These are phyloP conservation scores for Nixonia krombeini DNA, from an alignment of 1,140 invertebrate genomes.

Conservation along the genomic window DNA sequence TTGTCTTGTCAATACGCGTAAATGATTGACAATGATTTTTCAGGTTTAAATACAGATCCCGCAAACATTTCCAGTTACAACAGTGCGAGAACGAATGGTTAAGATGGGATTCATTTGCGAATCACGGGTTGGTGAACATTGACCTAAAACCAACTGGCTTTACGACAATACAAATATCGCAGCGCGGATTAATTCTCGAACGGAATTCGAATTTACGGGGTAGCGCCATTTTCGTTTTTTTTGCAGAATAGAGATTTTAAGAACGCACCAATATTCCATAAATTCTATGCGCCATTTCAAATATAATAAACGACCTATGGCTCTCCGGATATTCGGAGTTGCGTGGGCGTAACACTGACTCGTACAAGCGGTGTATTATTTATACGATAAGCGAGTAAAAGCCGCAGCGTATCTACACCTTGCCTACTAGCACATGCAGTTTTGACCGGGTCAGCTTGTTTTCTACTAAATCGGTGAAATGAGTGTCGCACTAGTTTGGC, in stretches of 20 bases:
- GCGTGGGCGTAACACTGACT: not conserved
- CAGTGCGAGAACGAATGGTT: too few relatives aligned
- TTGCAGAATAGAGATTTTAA: not conserved
- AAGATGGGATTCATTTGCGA: too few relatives aligned
- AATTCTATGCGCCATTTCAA: not conserved
- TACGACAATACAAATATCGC: too few relatives aligned
- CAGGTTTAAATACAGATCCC: too few relatives aligned
- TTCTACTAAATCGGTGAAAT: not conserved
- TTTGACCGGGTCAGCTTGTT: not conserved
- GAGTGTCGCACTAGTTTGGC: too few relatives aligned
- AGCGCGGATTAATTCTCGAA: too few relatives aligned
- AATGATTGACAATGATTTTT: too few relatives aligned
- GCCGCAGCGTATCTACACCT: not conserved
- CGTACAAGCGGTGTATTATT: not conserved
- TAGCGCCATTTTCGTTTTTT: not conserved
- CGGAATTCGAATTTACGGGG: not conserved
- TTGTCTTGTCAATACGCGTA: too few relatives aligned
- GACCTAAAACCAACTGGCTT: too few relatives aligned
- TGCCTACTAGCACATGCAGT: not conserved
- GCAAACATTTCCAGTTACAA: too few relatives aligned
- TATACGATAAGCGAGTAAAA: not conserved
- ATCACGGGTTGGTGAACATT: too few relatives aligned
- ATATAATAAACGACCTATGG: not conserved
- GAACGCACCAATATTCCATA: slow-evolving; percentile 1
- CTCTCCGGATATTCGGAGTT: not conserved